A percentile compares a stretch with the other conserved stretches of the same genome.
Evolutionary conservation across 92 coral and sea anemone species (phyloP).

Genomic region (Porites rus): DNA sequence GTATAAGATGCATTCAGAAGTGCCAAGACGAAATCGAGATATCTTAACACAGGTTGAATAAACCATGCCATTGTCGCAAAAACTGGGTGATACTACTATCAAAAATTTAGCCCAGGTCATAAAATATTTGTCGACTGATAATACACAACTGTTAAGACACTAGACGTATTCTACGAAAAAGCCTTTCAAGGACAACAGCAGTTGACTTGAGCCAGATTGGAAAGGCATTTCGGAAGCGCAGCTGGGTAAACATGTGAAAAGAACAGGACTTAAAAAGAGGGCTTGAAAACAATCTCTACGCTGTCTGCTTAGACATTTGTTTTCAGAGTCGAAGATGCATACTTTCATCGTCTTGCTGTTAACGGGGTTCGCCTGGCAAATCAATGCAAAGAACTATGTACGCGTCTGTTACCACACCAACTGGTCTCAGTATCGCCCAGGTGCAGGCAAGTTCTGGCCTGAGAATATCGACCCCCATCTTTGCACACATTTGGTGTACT

Average conservation of each 20-base stretch:
- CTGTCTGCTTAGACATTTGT: background rate
- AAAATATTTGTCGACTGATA: background rate
- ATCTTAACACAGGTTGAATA: conserved; percentile 19
- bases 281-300: too few species aligned
- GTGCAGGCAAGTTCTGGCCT: conserved; percentile 83
- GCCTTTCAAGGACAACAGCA: background rate
- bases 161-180: background rate
- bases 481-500: conserved; percentile 89
- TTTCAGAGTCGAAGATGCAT: conserved; percentile 20
- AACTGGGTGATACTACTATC: background rate
- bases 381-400: conserved; percentile 72
- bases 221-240: background rate
- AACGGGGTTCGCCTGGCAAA: conserved; percentile 60
- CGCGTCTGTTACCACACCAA: conserved; percentile 97
- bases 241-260: background rate
- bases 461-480: conserved; percentile 78
- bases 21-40: conserved; percentile 1
- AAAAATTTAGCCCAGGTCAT: background rate
- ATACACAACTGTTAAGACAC: conserved; percentile 25
- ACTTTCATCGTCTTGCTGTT: conserved; percentile 38
- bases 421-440: conserved; percentile 95
- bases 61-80: background rate
- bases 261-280: background rate
- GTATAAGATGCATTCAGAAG: too few species aligned
- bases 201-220: background rate